A percentile compares a stretch with the other conserved stretches of the same genome.
phyloP scores from a whole-genome alignment of 23 tunicate species.

The Clavelina lepadiformis region DNA sequence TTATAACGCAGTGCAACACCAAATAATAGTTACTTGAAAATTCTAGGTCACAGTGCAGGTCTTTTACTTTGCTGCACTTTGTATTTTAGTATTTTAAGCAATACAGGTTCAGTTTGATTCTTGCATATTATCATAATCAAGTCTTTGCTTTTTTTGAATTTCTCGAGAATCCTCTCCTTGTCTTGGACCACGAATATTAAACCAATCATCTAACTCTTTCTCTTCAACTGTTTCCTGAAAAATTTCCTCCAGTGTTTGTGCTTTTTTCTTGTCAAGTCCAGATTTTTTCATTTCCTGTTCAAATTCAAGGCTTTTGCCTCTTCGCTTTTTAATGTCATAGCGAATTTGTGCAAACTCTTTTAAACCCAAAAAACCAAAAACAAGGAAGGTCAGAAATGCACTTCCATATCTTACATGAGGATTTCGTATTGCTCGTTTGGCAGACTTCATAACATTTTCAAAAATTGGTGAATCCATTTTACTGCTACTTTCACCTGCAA shows the following conservation, averaged over 20 bases:
- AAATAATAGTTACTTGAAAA: too few species aligned
- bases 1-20: too few species aligned
- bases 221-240: constrained; percentile 39
- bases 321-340: constrained; percentile 53
- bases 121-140: too few species aligned
- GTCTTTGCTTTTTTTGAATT: constrained; percentile 51
- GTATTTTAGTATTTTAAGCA: too few species aligned
- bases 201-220: constrained; percentile 56
- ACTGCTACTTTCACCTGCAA: too few species aligned
- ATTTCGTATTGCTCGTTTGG: too few species aligned
- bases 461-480: too few species aligned
- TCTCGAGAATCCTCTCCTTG: constrained; percentile 54
- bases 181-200: constrained; percentile 69
- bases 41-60: too few species aligned
- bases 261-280: constrained; percentile 17
- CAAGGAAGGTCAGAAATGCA: constrained; percentile 40
- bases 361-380: constrained; percentile 51
- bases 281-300: constrained; percentile 24
- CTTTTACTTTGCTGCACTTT: too few species aligned
- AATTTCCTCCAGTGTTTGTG: constrained; percentile 29
- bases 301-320: constrained; percentile 39
- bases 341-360: constrained; percentile 64
- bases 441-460: too few species aligned
- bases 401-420: constrained; percentile 31
- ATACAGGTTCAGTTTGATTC: background rate